Evolutionary conservation across 2,113 vertebrate genomes (phyloP).

Genomic region (Vimba vimba): DNA sequence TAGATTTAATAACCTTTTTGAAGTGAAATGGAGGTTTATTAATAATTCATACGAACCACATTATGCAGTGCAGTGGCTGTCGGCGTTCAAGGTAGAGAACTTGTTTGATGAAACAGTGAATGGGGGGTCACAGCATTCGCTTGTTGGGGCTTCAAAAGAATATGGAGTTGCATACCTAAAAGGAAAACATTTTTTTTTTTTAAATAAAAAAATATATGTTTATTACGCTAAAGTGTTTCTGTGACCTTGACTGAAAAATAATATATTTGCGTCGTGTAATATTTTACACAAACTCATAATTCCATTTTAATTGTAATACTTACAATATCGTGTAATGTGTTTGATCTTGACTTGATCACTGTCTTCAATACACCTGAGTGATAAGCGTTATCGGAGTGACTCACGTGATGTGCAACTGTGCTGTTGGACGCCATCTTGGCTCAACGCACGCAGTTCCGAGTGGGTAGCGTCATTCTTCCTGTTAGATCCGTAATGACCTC

Average conservation of each 20-base stretch:
- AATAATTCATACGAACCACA: slow-evolving; percentile 65
- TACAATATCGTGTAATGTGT: background rate
- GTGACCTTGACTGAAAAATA: background rate
- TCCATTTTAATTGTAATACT: background rate
- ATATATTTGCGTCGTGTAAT: background rate
- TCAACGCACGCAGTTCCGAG: slow-evolving; percentile 41
- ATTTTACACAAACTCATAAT: background rate
- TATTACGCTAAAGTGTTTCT: background rate
- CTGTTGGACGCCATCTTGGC: slow-evolving; percentile 61
- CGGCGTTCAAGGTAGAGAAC: slow-evolving; percentile 32
- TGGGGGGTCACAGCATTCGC: background rate
- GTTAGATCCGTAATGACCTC: slow-evolving; percentile 25
- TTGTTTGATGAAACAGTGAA: slow-evolving; percentile 41
- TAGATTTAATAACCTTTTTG: slow-evolving; percentile 48
- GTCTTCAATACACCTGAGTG: background rate
- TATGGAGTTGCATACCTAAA: background rate
- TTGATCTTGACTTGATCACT: background rate
- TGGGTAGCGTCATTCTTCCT: background rate
- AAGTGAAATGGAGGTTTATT: slow-evolving; percentile 58
- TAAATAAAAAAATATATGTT: background rate
- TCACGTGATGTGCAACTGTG: slow-evolving; percentile 47
- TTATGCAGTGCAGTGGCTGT: slow-evolving; percentile 51
- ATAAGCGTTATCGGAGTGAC: background rate
- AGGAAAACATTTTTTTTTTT: background rate
- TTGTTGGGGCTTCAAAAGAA: background rate